A percentile compares a stretch with the other conserved stretches of the same genome.
phyloP scores from a whole-genome alignment of 2,888 invertebrate species.

The Dorcus parallelipipedus region DNA sequence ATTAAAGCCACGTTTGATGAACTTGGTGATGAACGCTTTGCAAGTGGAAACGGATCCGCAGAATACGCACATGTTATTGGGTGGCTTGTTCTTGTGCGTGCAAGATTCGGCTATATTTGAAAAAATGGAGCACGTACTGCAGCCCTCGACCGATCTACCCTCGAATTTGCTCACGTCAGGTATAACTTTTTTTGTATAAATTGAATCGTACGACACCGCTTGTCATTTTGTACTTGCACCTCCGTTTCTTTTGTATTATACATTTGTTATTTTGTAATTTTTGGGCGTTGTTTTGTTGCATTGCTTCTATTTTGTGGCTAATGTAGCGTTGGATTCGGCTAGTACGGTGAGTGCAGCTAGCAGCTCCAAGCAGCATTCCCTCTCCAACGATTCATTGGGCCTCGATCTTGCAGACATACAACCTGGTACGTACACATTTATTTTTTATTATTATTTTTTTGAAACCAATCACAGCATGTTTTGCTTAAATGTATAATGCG shows the following conservation, averaged over 20 bases:
- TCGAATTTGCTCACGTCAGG: slow-evolving; percentile 69
- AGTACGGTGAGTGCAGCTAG: slow-evolving; percentile 50
- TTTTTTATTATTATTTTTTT: too few species aligned
- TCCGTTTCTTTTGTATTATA: slow-evolving; percentile 11
- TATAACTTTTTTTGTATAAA: slow-evolving; percentile 38
- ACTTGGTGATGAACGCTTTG: slow-evolving; percentile 77
- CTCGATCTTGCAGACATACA: slow-evolving; percentile 42
- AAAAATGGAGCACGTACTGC: slow-evolving; percentile 62
- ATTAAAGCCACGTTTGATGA: slow-evolving; percentile 72
- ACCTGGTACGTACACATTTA: slow-evolving; percentile 46
- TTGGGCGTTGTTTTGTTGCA: slow-evolving; percentile 22
- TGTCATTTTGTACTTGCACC: slow-evolving; percentile 2
- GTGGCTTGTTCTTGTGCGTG: slow-evolving; percentile 72
- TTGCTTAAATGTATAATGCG: too few species aligned
- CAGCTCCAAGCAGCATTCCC: slow-evolving; percentile 33
- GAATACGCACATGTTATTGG: slow-evolving; percentile 85
- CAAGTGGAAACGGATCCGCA: slow-evolving; percentile 80
- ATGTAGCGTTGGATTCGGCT: slow-evolving; percentile 48
- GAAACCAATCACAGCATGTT: too few species aligned
- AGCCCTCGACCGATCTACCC: slow-evolving; percentile 54
- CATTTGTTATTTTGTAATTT: slow-evolving; percentile 13
- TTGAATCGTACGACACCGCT: neutral
- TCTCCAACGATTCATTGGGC: slow-evolving; percentile 21
- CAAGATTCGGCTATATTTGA: slow-evolving; percentile 78
- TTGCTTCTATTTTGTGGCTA: slow-evolving; percentile 36